Percentiles rank a stretch among this genome's conserved stretches.
Evolutionary conservation across 2,888 invertebrate species (phyloP).

Genomic region (Dryomyza anilis): DNA sequence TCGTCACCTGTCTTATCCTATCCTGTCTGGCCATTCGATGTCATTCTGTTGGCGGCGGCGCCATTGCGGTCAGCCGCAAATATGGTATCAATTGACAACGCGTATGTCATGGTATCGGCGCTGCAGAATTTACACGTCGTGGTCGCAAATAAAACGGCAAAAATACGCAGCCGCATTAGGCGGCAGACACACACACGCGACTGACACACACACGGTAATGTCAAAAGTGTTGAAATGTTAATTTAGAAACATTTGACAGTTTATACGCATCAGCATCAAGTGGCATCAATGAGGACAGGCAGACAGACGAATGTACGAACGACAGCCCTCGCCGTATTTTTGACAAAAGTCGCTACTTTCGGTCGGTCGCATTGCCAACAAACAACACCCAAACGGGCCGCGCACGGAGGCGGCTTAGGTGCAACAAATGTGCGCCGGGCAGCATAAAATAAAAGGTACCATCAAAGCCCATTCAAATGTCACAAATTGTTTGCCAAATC

Average conservation of each 20-base stretch:
- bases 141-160: neutral
- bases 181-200: slow-evolving; percentile 13
- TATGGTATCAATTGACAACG: slow-evolving; percentile 5
- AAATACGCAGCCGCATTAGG: neutral
- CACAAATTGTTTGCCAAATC: slow-evolving; percentile 56
- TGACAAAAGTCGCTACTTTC: too few relatives aligned
- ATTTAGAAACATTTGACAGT: slow-evolving; percentile 12
- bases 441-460: slow-evolving; percentile 40
- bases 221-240: slow-evolving; percentile 21
- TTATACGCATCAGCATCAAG: too few relatives aligned
- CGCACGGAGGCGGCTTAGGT: neutral
- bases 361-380: neutral
- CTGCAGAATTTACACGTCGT: slow-evolving; percentile 20
- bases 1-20: too few relatives aligned
- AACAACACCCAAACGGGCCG: neutral
- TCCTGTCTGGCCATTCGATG: too few relatives aligned
- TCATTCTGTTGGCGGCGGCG: neutral
- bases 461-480: slow-evolving; percentile 54
- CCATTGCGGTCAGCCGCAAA: slow-evolving; percentile 9
- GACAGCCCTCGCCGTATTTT: too few relatives aligned
- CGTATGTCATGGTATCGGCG: slow-evolving; percentile 13
- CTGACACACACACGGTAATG: slow-evolving; percentile 2
- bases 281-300: too few relatives aligned
- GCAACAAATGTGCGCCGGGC: neutral
- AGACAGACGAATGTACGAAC: too few relatives aligned